A percentile compares a stretch with the other conserved stretches of the same genome.
These are phyloP conservation scores for Lacerta viridis DNA, from an alignment of 2,797 vertebrate species.

Conservation along the genomic window DNA sequence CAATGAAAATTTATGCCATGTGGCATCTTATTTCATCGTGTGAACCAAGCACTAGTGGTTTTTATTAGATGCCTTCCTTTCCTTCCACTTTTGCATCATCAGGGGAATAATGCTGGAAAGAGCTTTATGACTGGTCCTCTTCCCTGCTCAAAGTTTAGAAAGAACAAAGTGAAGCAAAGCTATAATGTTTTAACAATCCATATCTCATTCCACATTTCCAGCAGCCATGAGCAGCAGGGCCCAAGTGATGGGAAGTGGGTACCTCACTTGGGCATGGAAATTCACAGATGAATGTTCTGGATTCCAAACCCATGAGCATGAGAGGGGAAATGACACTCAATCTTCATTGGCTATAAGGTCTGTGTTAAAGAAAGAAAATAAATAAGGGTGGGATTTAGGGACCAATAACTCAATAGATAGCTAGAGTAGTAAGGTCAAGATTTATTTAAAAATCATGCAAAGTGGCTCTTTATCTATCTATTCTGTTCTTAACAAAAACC, in stretches of 20 bases:
- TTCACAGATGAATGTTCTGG: background rate
- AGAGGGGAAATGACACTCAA: background rate
- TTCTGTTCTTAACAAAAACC: background rate
- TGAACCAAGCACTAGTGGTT: no score
- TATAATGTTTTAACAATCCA: no score
- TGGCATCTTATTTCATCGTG: background rate
- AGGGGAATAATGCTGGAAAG: background rate
- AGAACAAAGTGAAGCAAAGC: background rate
- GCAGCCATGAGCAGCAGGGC: no score
- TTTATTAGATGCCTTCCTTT: background rate
- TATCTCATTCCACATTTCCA: background rate
- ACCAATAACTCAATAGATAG: background rate
- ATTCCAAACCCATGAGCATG: background rate
- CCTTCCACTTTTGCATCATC: background rate
- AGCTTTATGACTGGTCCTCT: background rate
- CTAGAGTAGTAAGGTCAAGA: background rate
- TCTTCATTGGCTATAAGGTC: background rate
- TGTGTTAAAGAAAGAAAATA: conserved; percentile 14
- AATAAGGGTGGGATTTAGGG: background rate
- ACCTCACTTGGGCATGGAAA: background rate
- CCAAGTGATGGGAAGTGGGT: background rate
- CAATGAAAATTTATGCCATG: background rate
- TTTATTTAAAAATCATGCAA: background rate
- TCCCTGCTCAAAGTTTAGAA: background rate
- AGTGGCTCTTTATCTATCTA: background rate